phyloP scores from a whole-genome alignment of 2,113 vertebrate genomes.

The Hippocampus barbouri region DNA sequence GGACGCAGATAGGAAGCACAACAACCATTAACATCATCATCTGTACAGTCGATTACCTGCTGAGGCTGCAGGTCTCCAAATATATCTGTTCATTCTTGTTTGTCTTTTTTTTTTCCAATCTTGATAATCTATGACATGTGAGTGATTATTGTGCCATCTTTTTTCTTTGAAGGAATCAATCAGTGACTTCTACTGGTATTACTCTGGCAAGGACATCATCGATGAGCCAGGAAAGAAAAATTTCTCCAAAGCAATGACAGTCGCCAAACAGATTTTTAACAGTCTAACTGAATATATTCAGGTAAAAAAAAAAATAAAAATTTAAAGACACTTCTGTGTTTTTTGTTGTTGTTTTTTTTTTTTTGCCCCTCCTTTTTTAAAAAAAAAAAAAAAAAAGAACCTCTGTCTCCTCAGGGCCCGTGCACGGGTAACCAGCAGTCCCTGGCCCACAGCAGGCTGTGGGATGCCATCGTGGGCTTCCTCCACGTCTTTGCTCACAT shows the following conservation, averaged over 20 bases:
- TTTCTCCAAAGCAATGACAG: conserved; percentile 95
- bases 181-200: conserved; percentile 98
- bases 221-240: conserved; percentile 94
- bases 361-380: neutral
- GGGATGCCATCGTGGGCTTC: conserved; percentile 95
- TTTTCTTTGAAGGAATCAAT: conserved; percentile 82
- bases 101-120: neutral
- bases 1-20: conserved; percentile 91
- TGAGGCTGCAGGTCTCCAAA: conserved; percentile 82
- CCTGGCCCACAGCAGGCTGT: conserved; percentile 89
- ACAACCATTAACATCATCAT: conserved; percentile 95
- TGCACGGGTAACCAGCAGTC: conserved; percentile 97
- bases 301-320: conserved; percentile 61
- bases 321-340: neutral
- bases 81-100: neutral
- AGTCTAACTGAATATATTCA: conserved; percentile 94
- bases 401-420: conserved; percentile 75
- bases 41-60: conserved; percentile 92
- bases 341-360: neutral
- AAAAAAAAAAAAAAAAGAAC: conserved; percentile 16
- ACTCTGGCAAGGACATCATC: conserved; percentile 91
- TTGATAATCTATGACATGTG: neutral
- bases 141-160: neutral
- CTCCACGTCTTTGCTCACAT: conserved; percentile 96
- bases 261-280: conserved; percentile 95